A percentile compares a stretch with the other conserved stretches of the same genome.
phyloP scores from a whole-genome alignment of 2,888 invertebrate species.

The Idaea aversata region DNA sequence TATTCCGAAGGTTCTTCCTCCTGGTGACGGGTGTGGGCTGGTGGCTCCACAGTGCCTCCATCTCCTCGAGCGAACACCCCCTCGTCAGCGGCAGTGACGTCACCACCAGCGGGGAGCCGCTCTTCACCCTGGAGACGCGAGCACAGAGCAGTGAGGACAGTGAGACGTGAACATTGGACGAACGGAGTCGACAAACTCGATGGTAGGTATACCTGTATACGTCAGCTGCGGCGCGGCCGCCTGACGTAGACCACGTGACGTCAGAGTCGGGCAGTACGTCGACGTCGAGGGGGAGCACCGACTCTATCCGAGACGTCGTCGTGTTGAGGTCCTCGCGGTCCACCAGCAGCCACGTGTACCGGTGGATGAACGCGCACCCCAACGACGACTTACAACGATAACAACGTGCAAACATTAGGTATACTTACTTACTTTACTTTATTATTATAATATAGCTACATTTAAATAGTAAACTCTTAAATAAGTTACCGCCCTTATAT shows the following conservation, averaged over 20 bases:
- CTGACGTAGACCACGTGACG: slow-evolving; percentile 48
- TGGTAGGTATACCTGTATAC: slow-evolving; percentile 35
- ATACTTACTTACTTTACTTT: neutral
- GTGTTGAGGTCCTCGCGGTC: slow-evolving; percentile 36
- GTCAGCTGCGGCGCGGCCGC: slow-evolving; percentile 42
- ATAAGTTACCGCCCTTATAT: neutral
- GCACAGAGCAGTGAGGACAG: neutral
- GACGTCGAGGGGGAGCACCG: slow-evolving; percentile 33
- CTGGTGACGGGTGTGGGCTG: slow-evolving; percentile 46
- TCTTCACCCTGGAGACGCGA: slow-evolving; percentile 31
- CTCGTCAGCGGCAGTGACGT: slow-evolving; percentile 34
- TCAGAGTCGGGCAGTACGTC: slow-evolving; percentile 60
- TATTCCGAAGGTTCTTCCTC: slow-evolving; percentile 50
- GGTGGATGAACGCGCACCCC: slow-evolving; percentile 53
- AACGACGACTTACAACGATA: slow-evolving; percentile 50
- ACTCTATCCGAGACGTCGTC: slow-evolving; percentile 29
- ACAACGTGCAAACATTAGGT: slow-evolving; percentile 13
- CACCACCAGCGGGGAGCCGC: slow-evolving; percentile 32
- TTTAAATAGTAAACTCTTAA: neutral
- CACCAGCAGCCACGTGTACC: slow-evolving; percentile 60
- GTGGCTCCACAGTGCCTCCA: slow-evolving; percentile 40
- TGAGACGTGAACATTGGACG: no score
- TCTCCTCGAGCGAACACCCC: slow-evolving; percentile 22
- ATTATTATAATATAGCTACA: neutral
- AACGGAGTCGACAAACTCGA: no score